Base-by-base conservation (phyloP, 2,113 vertebrate species). In the Atherinomorus stipes region DNA sequence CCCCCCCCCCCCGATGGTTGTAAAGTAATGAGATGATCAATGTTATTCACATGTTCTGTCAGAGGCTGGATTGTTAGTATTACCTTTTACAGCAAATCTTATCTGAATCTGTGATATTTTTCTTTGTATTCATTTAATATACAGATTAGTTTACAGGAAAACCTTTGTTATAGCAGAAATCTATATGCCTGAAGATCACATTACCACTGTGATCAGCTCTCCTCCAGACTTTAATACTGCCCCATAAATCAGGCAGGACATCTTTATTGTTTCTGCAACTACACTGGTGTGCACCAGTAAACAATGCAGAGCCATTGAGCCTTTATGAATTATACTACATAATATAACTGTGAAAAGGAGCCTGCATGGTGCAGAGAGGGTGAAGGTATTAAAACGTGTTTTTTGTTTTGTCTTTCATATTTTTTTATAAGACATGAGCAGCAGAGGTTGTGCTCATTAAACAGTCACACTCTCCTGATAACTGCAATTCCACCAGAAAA, bases 371-470 rank as follows among this genome's bases (percentile, higher is more conserved):
- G 69, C 54, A 60, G 58, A 38, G 26, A 49, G 37, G 42, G 13
- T 10, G 69, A 71, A 12, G 34, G 65, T 66, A 71, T 75, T 83
- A 78, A 74, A 44, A 66, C 4, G 7, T 22, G 49, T 22, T 64
- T 74, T 63, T 60, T 47, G 1, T 34, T 34, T 34, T 34, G 1
- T 34, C n/a, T n/a, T n/a, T n/a, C n/a, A 49, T 77, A 71, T 16
- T 76, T 80, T 77, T 84, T 86, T 77, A 85, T 78, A 66, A 76
- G 83, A 83, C 78, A 25, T 45, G 23, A 49, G 85, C 76, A 71
- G 67, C 56, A 85, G 40, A 65, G 83, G 74, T 47, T 63, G 80
- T 83, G 81, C 78, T 87, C 90, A 85, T 92, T 87, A 91, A 85
- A 89, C 51, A 42, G 71, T 65, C 81, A 90, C 86, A 90, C 84